Conservation (phyloP, 2,797 vertebrate species). For the Myotis daubentonii region DNA sequence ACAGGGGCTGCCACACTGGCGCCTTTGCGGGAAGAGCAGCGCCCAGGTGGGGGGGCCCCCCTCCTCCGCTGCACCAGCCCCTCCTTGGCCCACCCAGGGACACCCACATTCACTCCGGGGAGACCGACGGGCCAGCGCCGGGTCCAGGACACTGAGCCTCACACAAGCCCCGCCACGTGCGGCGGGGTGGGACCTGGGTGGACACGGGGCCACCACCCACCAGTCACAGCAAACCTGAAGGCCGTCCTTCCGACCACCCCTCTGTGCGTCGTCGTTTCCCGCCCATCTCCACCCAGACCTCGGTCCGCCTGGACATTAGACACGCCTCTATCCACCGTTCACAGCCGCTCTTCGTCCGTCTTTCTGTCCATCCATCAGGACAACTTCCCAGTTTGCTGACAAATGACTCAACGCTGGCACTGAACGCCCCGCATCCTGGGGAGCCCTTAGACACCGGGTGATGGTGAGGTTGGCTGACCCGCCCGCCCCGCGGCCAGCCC, state of each 20-base stretch:
- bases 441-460: neutral
- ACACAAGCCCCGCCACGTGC: neutral
- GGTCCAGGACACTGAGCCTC: neutral
- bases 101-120: neutral
- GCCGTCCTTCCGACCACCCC: neutral
- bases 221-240: neutral
- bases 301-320: neutral
- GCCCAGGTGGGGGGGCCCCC: neutral
- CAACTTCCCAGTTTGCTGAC: neutral
- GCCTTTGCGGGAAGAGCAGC: neutral
- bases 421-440: neutral
- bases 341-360: neutral
- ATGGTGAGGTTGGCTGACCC: neutral
- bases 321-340: neutral
- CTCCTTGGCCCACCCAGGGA: neutral
- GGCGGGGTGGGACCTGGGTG: neutral
- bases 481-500: neutral
- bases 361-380: neutral
- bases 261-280: neutral
- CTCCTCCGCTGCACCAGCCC: neutral
- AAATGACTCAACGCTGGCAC: neutral
- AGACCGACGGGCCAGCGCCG: neutral
- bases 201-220: neutral
- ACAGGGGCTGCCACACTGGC: neutral
- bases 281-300: neutral